Percentiles rank a stretch among this genome's conserved stretches.
phyloP scores from a whole-genome alignment of 2,797 vertebrate genomes.

The Borostomias antarcticus region DNA sequence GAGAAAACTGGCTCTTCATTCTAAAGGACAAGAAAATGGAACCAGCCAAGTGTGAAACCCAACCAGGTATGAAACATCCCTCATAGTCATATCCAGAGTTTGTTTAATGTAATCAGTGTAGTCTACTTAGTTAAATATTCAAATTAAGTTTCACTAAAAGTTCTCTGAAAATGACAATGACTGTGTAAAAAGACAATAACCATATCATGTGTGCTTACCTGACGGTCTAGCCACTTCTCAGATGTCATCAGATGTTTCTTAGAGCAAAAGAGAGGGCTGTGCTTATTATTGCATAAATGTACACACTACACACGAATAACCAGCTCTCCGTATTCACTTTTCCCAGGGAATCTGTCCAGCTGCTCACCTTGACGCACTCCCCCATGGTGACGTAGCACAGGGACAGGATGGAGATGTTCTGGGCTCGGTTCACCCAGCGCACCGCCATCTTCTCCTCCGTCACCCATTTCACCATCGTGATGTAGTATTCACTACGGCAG shows the following conservation, averaged over 20 bases:
- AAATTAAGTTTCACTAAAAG: too few relatives aligned
- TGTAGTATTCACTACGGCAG: constrained; percentile 65
- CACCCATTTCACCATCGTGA: constrained; percentile 76
- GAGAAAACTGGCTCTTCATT: constrained; percentile 74
- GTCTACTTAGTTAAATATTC: too few relatives aligned
- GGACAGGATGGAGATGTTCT: constrained; percentile 71
- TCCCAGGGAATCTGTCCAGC: background rate
- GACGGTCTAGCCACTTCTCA: constrained; percentile 73
- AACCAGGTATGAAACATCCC: background rate
- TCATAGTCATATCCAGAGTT: too few relatives aligned
- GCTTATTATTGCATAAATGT: background rate
- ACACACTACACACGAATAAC: background rate
- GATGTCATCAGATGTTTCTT: constrained; percentile 74
- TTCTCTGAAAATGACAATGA: background rate
- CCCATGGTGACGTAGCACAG: constrained; percentile 57
- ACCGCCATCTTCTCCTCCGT: constrained; percentile 59
- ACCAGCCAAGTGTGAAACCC: background rate
- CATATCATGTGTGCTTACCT: constrained; percentile 56
- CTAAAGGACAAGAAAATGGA: constrained; percentile 44
- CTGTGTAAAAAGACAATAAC: background rate
- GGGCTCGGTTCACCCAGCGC: constrained; percentile 76
- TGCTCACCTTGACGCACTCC: constrained; percentile 62
- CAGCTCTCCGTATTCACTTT: background rate
- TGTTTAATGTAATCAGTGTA: too few relatives aligned
- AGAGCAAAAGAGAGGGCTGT: background rate